These are phyloP conservation scores for Lepus europaeus DNA, from an alignment of 2,113 vertebrate genomes.

Conservation along the genomic window DNA sequence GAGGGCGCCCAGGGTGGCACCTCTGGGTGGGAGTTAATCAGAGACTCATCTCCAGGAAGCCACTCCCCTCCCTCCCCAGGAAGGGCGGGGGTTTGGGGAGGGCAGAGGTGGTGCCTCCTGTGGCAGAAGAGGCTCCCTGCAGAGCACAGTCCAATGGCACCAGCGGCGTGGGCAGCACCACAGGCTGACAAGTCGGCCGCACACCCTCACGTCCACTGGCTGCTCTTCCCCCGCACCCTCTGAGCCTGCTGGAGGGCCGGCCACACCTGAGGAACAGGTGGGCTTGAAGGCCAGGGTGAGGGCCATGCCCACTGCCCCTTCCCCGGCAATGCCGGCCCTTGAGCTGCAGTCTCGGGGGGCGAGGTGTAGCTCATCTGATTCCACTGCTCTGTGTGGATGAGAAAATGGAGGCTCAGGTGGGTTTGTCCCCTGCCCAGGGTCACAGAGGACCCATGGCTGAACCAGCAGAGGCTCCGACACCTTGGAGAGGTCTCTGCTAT, in stretches of 20 bases:
- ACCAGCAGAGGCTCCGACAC: background rate
- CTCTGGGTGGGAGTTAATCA: background rate
- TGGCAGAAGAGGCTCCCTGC: no score
- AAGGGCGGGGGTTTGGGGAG: background rate
- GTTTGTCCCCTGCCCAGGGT: background rate
- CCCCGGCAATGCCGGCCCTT: accelerated
- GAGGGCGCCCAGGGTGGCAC: background rate
- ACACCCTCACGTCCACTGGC: accelerated
- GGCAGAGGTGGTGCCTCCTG: background rate
- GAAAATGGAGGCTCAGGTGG: background rate
- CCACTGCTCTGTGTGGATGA: background rate
- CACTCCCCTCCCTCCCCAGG: background rate
- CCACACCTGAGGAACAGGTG: accelerated
- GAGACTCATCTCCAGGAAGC: background rate
- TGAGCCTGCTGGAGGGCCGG: accelerated
- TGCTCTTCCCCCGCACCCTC: background rate
- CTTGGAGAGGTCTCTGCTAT: background rate
- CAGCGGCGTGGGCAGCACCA: accelerated
- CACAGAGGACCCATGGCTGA: background rate
- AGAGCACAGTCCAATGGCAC: no score
- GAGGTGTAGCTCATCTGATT: accelerated
- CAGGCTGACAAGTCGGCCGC: accelerated
- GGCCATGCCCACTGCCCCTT: accelerated
- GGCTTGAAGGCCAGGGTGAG: background rate
- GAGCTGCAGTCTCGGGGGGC: accelerated